These are phyloP conservation scores for Xenentodon cancila DNA, from an alignment of 2,797 vertebrate genomes.

Conservation along the genomic window DNA sequence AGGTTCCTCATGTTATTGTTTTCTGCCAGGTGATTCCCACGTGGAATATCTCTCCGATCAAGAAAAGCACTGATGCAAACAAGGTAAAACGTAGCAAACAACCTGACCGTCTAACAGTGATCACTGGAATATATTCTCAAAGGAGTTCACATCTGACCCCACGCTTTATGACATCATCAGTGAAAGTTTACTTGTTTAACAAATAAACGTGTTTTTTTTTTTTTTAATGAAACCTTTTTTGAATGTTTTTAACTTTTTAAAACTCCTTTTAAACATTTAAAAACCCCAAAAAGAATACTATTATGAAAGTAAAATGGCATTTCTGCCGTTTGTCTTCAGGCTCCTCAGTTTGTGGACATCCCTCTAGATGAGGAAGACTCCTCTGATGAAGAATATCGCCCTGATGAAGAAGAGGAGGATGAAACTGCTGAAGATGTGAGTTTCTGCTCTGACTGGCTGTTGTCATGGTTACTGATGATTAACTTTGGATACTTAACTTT, in stretches of 20 bases:
- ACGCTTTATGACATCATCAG: no score
- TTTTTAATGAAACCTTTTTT: no score
- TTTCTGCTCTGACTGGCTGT: slow-evolving; percentile 8
- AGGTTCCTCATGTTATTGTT: neutral
- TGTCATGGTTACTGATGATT: neutral
- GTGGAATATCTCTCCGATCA: slow-evolving; percentile 97
- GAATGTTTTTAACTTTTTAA: no score
- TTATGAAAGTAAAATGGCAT: neutral
- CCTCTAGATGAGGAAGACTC: slow-evolving; percentile 94
- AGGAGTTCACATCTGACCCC: no score
- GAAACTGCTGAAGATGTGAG: slow-evolving; percentile 92
- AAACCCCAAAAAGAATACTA: neutral
- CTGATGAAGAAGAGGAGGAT: slow-evolving; percentile 93
- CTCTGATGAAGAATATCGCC: slow-evolving; percentile 94
- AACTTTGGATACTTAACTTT: neutral
- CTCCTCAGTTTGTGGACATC: slow-evolving; percentile 94
- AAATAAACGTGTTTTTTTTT: no score
- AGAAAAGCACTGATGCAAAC: slow-evolving; percentile 85
- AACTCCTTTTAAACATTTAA: no score
- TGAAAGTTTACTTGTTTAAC: no score
- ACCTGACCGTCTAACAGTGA: neutral
- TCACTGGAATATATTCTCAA: no score
- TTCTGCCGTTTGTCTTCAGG: slow-evolving; percentile 68
- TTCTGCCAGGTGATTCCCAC: slow-evolving; percentile 89
- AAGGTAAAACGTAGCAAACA: slow-evolving; percentile 51